Base-by-base conservation (phyloP, 2,888 invertebrate species). In the Lasius fuliginosus region DNA sequence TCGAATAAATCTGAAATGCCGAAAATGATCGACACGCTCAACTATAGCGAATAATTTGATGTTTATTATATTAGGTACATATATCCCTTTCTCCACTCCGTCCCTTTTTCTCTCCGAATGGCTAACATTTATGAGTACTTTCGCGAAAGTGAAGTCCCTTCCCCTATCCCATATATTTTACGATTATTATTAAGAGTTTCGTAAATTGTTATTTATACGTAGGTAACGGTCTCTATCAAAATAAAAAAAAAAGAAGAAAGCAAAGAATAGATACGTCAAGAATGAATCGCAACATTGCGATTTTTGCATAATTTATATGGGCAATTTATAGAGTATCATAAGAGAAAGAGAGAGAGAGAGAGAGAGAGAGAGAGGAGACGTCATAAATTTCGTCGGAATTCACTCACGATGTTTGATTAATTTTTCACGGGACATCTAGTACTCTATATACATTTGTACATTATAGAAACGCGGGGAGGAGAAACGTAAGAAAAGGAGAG, bases 31-130 rank as follows among this genome's bases (percentile, higher is more conserved):
- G 85, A 92, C 53, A 53, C 87, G 91, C 91, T 92, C 91, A 92
- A 91, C 89, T 89, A 90, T 92, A 92, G 88, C 85, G 62, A 86
- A 92, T 90, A 85, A 86, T 86, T 92, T 88, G 87, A 90, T 86
- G 88, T 87, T 85, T 85, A 86, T 83, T 82, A 82, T 36, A 60
- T 74, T 82, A 84, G 64, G 62, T 85, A 84, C n/a, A 67, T 83
- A 58, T 23, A n/a, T 36, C 53, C 42, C 46, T 33, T 58, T 8
- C 74, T 60, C 27, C 46, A 60, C 5, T 60, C 23, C 27, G 3
- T 18, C 36, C 64, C 75, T 40, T 62, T 71, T 53, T 53, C 53
- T 53, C 53, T 58, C 67, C 73, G 53, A 58, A 84, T 42, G 82
- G 86, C 82, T 77, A 46, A 81, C 65, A 33, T 67, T 30, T 40